Evolutionary conservation across 92 coral and sea anemone genomes (phyloP), one percentile per base, ranked within the genome.

Genomic region (Heliopora coerulea): DNA sequence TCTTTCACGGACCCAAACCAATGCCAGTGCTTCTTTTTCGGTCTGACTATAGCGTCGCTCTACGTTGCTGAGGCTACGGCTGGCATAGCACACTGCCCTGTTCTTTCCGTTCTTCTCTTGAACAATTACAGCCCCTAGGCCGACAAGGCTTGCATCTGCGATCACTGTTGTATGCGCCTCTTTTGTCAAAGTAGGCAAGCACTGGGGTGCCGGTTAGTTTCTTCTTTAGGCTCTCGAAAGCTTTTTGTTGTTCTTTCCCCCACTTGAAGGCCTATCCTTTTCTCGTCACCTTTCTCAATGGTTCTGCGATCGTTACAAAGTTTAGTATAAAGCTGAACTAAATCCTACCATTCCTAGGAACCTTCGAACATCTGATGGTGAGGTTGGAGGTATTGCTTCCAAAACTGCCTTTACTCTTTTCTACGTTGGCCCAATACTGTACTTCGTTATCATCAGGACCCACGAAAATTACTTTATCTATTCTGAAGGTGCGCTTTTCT

Each of bases 91-190:
- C n/a, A n/a, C n/a, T n/a, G n/a, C n/a, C n/a, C n/a, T n/a, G n/a
- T n/a, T n/a, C n/a, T n/a, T n/a, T n/a, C n/a, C n/a, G n/a, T n/a
- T n/a, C n/a, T n/a, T n/a, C n/a, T n/a, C n/a, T n/a, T n/a, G n/a
- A n/a, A n/a, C n/a, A n/a, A n/a, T n/a, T n/a, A n/a, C n/a, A n/a
- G n/a, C n/a, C n/a, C n/a, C n/a, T n/a, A n/a, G n/a, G n/a, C n/a
- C n/a, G n/a, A n/a, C n/a, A n/a, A n/a, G n/a, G n/a, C 89, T 86
- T 18, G 87, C 87, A 57, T 86, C 90, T 1, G 88, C 83, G 28
- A 79, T 75, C 0, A 83, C 59, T 1, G 83, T 50, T 32, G 66
- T 83, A 32, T 65, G 57, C 0, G 70, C 69, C 18, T 44, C 67
- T 29, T 52, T 63, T 80, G 52, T 74, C 63, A 27, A 83, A 85